Base-by-base conservation (phyloP, 1,140 invertebrate species). In the Ganaspis sp. region DNA sequence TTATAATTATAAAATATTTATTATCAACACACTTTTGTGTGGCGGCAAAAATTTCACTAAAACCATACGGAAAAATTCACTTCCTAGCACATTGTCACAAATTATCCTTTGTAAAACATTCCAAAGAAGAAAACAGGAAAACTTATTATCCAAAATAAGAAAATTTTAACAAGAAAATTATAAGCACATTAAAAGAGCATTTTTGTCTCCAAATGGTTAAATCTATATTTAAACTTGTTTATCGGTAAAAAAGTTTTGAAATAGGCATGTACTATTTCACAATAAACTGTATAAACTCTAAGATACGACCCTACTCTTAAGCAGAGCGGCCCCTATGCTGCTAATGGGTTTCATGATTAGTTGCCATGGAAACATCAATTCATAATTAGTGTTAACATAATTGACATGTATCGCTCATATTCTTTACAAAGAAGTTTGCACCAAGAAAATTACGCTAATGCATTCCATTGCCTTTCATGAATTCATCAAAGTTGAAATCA, bases 351-450 rank as follows among this genome's bases (percentile, higher is more conserved):
- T 29, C 6, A 64, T 29, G 23, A 64, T 64, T 64, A 64, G 54
- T 64, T 64, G 54, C 23, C 11, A 29, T 29, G 54, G 54, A 64
- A 29, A 64, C 54, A 64, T 58, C 54, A 64, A 64, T 64, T 64
- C 23, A 64, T 64, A 64, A 29, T 64, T 64, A 64, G 23, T 64
- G 58, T 64, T 34, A 64, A 64, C n/a, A 11, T 64, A 64, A 29
- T 15, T 64, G 54, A 64, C 54, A 64, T 64, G 19, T 12, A 23
- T 64, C 58, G 23, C 23, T 29, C 9, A 15, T 64, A 34, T 15
- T 54, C 19, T 64, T 64, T 15, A 3, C 1, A 64, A 1, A 15
- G 23, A 64, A 29, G 9, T 9, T 64, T 26, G 15, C 21, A 29
- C 11, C 2, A n/a, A 26, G 1, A 64, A 64, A 23, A 26, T 64